These are phyloP conservation scores for Nesoenas mayeri DNA, from an alignment of 2,113 vertebrate genomes.

Conservation along the genomic window DNA sequence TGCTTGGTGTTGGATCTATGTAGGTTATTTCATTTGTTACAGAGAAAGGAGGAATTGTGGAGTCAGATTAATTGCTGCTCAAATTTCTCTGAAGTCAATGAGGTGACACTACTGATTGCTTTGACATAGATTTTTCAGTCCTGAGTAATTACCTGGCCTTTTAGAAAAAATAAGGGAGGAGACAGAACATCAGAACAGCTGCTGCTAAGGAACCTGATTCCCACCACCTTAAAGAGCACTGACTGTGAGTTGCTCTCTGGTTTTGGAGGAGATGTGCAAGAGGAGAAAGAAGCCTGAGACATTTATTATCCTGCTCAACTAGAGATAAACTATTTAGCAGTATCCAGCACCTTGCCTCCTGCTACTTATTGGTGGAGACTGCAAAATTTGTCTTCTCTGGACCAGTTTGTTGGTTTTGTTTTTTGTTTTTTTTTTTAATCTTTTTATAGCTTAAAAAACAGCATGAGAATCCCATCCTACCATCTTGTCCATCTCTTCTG, in stretches of 20 bases:
- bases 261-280: too few species aligned
- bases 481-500: background rate
- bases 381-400: background rate
- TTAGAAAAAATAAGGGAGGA: background rate
- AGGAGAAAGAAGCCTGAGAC: too few species aligned
- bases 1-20: background rate
- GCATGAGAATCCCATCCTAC: background rate
- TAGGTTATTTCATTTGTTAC: background rate
- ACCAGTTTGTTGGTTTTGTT: too few species aligned
- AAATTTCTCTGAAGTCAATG: background rate
- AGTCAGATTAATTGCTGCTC: background rate
- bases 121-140: constrained; percentile 9
- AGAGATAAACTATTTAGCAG: too few species aligned
- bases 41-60: background rate
- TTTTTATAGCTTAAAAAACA: background rate
- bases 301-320: too few species aligned
- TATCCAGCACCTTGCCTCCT: too few species aligned
- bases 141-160: constrained; percentile 4
- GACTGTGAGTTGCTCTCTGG: too few species aligned
- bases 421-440: background rate
- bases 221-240: too few species aligned
- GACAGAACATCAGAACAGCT: background rate
- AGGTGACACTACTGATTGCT: constrained; percentile 10
- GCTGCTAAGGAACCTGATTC: too few species aligned
- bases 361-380: background rate